These are phyloP conservation scores for Lysandra bellargus DNA, from an alignment of 2,888 invertebrate genomes.

Conservation along the genomic window DNA sequence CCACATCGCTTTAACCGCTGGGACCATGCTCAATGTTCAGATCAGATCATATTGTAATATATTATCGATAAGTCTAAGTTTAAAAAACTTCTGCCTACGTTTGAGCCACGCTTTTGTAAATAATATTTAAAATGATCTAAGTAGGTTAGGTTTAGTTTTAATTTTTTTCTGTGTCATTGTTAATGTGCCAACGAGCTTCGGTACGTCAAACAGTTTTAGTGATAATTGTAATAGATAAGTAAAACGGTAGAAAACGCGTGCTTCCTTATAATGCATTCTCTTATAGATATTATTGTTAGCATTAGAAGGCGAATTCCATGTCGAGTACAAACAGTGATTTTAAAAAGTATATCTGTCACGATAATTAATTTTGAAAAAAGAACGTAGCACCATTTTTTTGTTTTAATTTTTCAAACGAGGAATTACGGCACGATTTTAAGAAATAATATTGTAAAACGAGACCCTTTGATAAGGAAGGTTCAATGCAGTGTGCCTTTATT, in stretches of 20 bases:
- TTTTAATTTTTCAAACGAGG: background rate
- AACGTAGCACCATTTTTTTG: background rate
- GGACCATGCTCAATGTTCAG: slow-evolving; percentile 67
- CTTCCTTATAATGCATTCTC: slow-evolving; percentile 67
- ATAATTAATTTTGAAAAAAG: background rate
- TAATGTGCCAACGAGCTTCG: slow-evolving; percentile 70
- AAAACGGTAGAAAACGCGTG: slow-evolving; percentile 64
- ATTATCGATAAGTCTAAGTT: slow-evolving; percentile 54
- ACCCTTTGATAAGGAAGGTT: slow-evolving; percentile 41
- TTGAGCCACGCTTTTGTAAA: slow-evolving; percentile 55
- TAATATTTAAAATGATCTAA: slow-evolving; percentile 73
- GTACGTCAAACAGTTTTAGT: slow-evolving; percentile 46
- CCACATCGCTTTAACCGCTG: slow-evolving; percentile 68
- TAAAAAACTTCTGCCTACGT: slow-evolving; percentile 53
- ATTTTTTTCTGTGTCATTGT: slow-evolving; percentile 68
- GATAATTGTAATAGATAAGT: slow-evolving; percentile 59
- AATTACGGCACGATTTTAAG: slow-evolving; percentile 49
- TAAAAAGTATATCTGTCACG: slow-evolving; percentile 9
- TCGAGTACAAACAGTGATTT: slow-evolving; percentile 51
- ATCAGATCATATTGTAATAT: slow-evolving; percentile 50
- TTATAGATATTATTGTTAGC: slow-evolving; percentile 39
- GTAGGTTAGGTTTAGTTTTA: slow-evolving; percentile 56
- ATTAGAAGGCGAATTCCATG: slow-evolving; percentile 36
- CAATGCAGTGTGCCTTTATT: slow-evolving; percentile 58
- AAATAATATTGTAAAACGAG: slow-evolving; percentile 24